Base-by-base conservation (phyloP, 2,113 vertebrate species). In the Lophius piscatorius region DNA sequence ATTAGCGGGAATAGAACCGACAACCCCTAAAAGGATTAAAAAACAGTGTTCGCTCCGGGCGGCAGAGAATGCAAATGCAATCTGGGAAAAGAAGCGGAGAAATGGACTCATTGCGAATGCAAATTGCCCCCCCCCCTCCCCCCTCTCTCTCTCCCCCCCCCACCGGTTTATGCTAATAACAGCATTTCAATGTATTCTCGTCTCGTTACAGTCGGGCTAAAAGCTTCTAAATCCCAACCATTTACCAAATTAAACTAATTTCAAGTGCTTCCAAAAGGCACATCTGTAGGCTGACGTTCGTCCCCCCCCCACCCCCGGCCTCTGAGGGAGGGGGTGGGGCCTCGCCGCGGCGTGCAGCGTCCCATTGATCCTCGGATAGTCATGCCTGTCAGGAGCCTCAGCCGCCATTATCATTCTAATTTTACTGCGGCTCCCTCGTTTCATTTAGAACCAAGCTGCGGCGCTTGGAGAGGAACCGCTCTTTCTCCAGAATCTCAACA, bases 211-310 rank as follows among this genome's bases (percentile, higher is more conserved):
- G 93, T 91, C 90, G 86, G 88, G 89, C 93, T 93, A 94, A 96
- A 94, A 95, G 94, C 93, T 93, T 95, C 93, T 93, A 95, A 95
- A 96, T 95, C 94, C 94, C 93, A 85, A 93, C 93, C 95, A 97
- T 97, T 98, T 98, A 98, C 94, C 95, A 96, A 98, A 98, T 98
- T 97, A 98, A 98, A 98, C 94, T 98, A 96, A 98, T 97, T 96
- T 95, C 95, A 95, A 95, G 95, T 94, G 94, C 94, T 94, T 96
- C 93, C 93, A 93, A 94, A 95, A 94, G 93, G 93, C 95, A 93
- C 95, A 96, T 96, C 94, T 96, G 94, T 93, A 95, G 94, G 93
- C 94, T 94, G 94, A 94, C 92, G 93, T 93, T 93, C 84, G 90
- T 93, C 92, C 92, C 75, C 38, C n/a, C n/a, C n/a, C n/a, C n/a